Evolutionary conservation across 2,113 vertebrate species (phyloP).

Genomic region (Heterochromis multidens): DNA sequence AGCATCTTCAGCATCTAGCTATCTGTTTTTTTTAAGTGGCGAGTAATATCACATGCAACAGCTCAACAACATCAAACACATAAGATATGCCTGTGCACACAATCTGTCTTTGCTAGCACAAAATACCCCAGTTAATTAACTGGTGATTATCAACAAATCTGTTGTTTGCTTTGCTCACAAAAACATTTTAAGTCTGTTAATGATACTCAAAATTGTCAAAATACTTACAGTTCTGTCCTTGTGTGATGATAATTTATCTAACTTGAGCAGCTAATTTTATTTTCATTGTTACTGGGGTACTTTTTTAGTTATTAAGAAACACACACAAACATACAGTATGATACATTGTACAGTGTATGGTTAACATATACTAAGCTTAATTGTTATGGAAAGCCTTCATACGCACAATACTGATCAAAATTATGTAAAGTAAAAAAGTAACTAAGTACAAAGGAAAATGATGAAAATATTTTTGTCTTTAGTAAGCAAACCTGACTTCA

Average conservation of each 20-base stretch:
- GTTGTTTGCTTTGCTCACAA: background rate
- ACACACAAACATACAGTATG: background rate
- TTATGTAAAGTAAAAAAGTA: background rate
- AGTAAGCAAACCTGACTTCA: too few relatives aligned
- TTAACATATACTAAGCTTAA: background rate
- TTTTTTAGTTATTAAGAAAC: background rate
- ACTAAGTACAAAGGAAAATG: background rate
- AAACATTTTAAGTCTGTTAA: background rate
- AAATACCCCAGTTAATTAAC: background rate
- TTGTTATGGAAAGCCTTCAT: background rate
- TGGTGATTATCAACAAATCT: background rate
- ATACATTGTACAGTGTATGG: background rate
- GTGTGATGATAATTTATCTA: background rate
- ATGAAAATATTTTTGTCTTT: background rate
- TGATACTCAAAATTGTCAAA: background rate
- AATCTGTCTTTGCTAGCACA: background rate
- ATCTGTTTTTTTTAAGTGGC: accelerated
- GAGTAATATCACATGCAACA: background rate
- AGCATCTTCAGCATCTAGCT: background rate
- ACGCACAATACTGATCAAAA: background rate
- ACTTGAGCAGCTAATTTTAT: background rate
- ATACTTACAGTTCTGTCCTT: background rate
- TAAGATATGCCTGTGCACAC: background rate
- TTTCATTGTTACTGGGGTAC: background rate
- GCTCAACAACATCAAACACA: background rate